A percentile compares a stretch with the other conserved stretches of the same genome.
Conservation (phyloP, 2,888 invertebrate species). For the Criorhina ranunculi region DNA sequence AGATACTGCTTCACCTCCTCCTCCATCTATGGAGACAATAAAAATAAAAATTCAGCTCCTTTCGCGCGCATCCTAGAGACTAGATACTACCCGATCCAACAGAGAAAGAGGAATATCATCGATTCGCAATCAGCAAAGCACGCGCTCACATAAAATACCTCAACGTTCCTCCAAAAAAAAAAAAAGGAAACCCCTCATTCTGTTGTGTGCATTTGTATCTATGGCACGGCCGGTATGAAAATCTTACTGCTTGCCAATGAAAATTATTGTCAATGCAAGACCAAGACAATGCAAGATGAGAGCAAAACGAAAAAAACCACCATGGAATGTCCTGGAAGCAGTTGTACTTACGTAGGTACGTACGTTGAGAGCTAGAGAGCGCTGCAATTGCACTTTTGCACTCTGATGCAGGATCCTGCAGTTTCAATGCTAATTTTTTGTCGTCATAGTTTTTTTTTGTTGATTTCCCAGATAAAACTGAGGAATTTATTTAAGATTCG, state of each 20-base stretch:
- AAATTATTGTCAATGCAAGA: conserved; percentile 77
- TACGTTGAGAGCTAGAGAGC: too few species aligned
- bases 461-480: conserved; percentile 70
- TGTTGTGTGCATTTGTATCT: conserved; percentile 40
- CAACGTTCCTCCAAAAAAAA: conserved; percentile 28
- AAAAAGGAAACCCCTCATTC: background rate
- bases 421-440: conserved; percentile 75
- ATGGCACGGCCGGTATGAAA: conserved; percentile 55
- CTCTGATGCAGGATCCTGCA: conserved; percentile 69
- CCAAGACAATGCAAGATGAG: conserved; percentile 74
- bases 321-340: conserved; percentile 65
- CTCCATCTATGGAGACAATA: conserved; percentile 61
- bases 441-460: conserved; percentile 53
- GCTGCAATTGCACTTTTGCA: conserved; percentile 74
- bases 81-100: background rate
- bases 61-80: conserved; percentile 67
- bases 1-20: conserved; percentile 15
- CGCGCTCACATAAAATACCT: conserved; percentile 80
- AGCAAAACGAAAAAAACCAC: conserved; percentile 4
- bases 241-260: conserved; percentile 71
- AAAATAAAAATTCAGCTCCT: conserved; percentile 74
- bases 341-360: too few species aligned
- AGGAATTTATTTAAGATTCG: conserved; percentile 55
- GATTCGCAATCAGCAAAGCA: conserved; percentile 77
- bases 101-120: conserved; percentile 59